phyloP scores from a whole-genome alignment of 2,888 invertebrate species.

The Torymus auratus region DNA sequence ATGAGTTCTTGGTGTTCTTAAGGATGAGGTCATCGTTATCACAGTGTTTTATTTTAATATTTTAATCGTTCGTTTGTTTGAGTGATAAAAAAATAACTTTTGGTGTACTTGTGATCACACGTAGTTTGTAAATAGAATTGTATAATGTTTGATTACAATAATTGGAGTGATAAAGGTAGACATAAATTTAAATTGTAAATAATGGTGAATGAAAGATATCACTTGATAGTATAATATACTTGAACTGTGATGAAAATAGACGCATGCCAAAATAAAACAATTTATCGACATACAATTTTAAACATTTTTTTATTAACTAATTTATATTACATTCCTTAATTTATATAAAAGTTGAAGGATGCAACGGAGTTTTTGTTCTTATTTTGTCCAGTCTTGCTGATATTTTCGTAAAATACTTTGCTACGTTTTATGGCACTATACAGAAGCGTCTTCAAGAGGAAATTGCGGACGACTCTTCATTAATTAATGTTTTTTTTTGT shows the following conservation, averaged over 20 bases:
- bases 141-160: no score
- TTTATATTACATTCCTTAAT: constrained; percentile 54
- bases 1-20: no score
- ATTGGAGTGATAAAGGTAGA: no score
- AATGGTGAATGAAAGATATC: neutral
- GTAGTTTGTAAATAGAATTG: no score
- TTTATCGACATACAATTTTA: constrained; percentile 3
- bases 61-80: no score
- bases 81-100: no score
- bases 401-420: constrained; percentile 36
- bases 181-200: no score
- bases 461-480: constrained; percentile 31
- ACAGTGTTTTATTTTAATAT: no score
- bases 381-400: constrained; percentile 20
- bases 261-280: constrained; percentile 7
- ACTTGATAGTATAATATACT: neutral
- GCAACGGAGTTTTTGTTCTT: constrained; percentile 12
- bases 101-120: no score
- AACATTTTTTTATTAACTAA: constrained; percentile 48
- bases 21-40: no score
- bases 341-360: constrained; percentile 24
- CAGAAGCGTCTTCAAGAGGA: constrained; percentile 32
- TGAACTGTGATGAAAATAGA: no score
- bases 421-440: constrained; percentile 49
- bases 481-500: neutral